These are phyloP conservation scores for Dicyrtoma fusca DNA, from an alignment of 2,888 invertebrate species.

Conservation along the genomic window DNA sequence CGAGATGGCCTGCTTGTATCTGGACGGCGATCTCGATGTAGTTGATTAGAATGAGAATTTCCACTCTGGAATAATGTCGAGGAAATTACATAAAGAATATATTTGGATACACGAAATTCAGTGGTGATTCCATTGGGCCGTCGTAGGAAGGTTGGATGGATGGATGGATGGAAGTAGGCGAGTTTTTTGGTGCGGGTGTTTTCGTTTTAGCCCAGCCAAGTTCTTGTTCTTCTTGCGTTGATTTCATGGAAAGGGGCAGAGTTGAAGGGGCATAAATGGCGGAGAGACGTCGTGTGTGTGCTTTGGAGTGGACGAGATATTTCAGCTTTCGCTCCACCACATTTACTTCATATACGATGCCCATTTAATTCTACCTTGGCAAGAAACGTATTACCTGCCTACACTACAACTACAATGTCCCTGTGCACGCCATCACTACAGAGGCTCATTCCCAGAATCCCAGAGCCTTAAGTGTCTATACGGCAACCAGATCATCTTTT, in stretches of 20 bases:
- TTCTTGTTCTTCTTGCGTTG: no score
- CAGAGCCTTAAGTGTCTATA: no score
- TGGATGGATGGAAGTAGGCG: conserved; percentile 38
- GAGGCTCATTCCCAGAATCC: no score
- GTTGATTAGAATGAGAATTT: not conserved
- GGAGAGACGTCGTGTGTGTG: conserved; percentile 19
- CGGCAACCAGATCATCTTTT: no score
- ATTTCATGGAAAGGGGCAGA: conserved; percentile 16
- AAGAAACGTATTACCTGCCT: not conserved
- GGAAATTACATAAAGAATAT: no score
- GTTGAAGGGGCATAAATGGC: conserved; percentile 14
- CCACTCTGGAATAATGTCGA: no score
- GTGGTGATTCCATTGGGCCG: no score
- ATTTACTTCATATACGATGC: no score
- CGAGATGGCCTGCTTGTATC: no score
- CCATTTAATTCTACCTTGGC: not conserved
- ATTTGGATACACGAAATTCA: no score
- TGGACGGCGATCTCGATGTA: not conserved
- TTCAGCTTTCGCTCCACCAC: no score
- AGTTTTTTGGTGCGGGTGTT: conserved; percentile 51
- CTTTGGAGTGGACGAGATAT: not conserved
- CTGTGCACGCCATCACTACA: no score
- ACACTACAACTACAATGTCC: not conserved
- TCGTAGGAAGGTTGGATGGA: not conserved
- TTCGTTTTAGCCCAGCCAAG: conserved; percentile 34